Conservation (phyloP, 2,888 invertebrate species). For the Drosophila austrosaltans region DNA sequence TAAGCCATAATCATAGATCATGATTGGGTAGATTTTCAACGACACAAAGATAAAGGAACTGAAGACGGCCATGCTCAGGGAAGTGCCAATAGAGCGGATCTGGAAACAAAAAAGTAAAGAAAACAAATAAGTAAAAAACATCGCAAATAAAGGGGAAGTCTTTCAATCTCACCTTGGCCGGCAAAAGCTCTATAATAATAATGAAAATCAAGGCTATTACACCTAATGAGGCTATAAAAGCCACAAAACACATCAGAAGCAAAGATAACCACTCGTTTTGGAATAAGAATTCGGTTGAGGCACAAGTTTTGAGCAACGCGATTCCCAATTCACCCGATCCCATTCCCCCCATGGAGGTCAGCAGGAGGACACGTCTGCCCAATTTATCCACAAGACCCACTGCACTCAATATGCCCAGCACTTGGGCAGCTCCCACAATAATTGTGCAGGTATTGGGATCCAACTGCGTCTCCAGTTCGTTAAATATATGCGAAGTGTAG, state of each 20-base stretch:
- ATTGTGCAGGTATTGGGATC: conserved; percentile 75
- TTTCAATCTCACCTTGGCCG: conserved; percentile 69
- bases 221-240: conserved; percentile 70
- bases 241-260: conserved; percentile 68
- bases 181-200: conserved; percentile 76
- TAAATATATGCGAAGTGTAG: conserved; percentile 78
- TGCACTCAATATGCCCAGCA: conserved; percentile 67
- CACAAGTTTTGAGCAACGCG: conserved; percentile 63
- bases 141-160: neutral
- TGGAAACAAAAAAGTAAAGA: conserved; percentile 26
- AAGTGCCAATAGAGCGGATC: conserved; percentile 77
- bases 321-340: conserved; percentile 65
- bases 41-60: conserved; percentile 71
- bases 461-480: conserved; percentile 61
- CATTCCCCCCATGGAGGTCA: conserved; percentile 69
- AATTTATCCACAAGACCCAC: conserved; percentile 68
- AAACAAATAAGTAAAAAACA: neutral
- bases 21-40: conserved; percentile 76
- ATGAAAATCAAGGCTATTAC: conserved; percentile 73
- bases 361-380: conserved; percentile 72
- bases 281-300: conserved; percentile 48
- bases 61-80: conserved; percentile 70
- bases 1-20: conserved; percentile 69
- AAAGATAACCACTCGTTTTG: conserved; percentile 71
- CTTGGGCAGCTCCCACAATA: conserved; percentile 71